Percentiles rank a stretch among this genome's conserved stretches.
phyloP scores from a whole-genome alignment of 2,797 vertebrate species.

The Cossypha polioptera region DNA sequence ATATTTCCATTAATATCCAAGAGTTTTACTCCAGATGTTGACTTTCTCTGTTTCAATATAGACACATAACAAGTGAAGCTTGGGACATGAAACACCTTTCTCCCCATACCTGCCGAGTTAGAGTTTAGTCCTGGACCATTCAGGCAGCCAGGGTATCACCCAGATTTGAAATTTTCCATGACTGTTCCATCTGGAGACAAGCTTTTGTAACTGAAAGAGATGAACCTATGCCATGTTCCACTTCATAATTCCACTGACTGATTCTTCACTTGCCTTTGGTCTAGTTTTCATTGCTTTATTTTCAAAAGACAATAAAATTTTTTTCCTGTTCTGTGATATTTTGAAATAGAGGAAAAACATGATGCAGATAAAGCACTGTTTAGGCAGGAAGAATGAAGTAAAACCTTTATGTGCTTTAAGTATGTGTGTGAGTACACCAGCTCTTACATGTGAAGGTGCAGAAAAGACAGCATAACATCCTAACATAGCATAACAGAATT shows the following conservation, averaged over 20 bases:
- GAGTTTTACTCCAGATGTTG: background rate
- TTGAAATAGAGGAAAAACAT: background rate
- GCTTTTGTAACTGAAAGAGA: background rate
- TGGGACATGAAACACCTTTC: background rate
- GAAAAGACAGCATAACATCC: background rate
- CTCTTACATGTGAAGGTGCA: background rate
- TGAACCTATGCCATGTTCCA: background rate
- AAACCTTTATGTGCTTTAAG: background rate
- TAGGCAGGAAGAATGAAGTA: background rate
- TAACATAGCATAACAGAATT: too few species aligned
- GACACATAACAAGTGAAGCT: background rate
- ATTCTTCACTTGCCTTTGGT: background rate
- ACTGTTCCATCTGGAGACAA: background rate
- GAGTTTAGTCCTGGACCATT: background rate
- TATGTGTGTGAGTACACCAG: background rate
- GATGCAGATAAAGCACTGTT: background rate
- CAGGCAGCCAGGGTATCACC: background rate
- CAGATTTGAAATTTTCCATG: background rate
- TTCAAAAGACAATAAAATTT: background rate
- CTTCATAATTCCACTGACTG: background rate
- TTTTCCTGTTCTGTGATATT: background rate
- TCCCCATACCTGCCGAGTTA: background rate
- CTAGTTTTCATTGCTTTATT: background rate
- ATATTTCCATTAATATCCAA: background rate
- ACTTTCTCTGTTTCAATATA: background rate